Evolutionary conservation across 2,888 invertebrate species (phyloP).

Genomic region (Metopia argyrocephala): DNA sequence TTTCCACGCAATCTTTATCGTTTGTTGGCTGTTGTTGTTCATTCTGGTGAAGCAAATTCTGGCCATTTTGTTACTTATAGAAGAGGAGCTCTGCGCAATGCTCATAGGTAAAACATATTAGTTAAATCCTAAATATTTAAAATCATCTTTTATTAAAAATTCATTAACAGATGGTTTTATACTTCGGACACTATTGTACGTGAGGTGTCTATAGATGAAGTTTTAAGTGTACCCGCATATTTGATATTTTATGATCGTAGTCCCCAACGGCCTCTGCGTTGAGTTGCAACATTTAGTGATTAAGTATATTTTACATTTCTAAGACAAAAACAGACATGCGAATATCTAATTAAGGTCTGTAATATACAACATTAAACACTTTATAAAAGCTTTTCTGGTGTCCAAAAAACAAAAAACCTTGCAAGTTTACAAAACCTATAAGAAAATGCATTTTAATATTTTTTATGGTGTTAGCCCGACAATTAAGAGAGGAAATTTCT

Average conservation of each 20-base stretch:
- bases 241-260: conserved; percentile 92
- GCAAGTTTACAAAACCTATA: conserved; percentile 38
- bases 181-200: conserved; percentile 92
- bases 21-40: conserved; percentile 91
- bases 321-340: background rate
- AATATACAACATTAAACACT: conserved; percentile 7
- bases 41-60: conserved; percentile 92
- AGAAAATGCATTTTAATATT: conserved; percentile 51
- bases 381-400: conserved; percentile 29
- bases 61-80: conserved; percentile 98
- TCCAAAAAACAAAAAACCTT: conserved; percentile 12
- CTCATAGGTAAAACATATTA: conserved; percentile 73
- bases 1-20: conserved; percentile 84
- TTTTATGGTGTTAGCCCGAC: conserved; percentile 27
- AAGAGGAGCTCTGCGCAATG: conserved; percentile 81
- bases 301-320: conserved; percentile 40
- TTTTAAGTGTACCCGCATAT: conserved; percentile 91
- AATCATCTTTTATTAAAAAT: background rate
- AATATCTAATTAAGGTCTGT: background rate
- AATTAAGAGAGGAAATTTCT: conserved; percentile 12
- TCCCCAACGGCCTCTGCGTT: conserved; percentile 71
- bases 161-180: conserved; percentile 86
- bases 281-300: conserved; percentile 10
- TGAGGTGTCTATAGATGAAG: conserved; percentile 88
- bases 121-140: background rate